Evolutionary conservation across 2,797 vertebrate species (phyloP).

Genomic region (Lepilemur septentrionalis): DNA sequence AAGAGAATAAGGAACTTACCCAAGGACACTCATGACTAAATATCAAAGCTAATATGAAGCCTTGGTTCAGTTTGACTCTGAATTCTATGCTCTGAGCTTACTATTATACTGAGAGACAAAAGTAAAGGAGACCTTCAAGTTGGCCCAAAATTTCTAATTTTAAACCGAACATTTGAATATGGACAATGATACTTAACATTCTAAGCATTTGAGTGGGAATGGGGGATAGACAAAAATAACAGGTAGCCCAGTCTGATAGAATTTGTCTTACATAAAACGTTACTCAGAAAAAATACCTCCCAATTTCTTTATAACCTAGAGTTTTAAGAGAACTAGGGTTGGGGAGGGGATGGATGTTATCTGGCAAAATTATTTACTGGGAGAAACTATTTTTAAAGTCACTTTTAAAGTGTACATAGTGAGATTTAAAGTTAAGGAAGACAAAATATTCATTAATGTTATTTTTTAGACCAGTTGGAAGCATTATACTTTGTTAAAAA

Average conservation of each 20-base stretch:
- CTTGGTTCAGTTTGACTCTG: not conserved
- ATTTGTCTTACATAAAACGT: not conserved
- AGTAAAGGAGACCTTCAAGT: not conserved
- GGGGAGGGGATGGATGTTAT: not conserved
- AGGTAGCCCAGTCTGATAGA: not conserved
- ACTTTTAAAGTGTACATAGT: not conserved
- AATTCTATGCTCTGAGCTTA: not conserved
- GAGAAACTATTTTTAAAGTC: not conserved
- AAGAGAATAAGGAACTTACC: not conserved
- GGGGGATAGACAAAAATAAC: not conserved
- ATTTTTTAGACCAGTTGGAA: not conserved
- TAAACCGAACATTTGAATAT: constrained; percentile 24
- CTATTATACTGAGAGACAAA: not conserved
- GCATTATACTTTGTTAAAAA: constrained; percentile 16
- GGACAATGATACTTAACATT: not conserved
- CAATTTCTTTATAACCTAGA: constrained; percentile 14
- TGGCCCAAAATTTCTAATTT: not conserved
- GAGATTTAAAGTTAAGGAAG: constrained; percentile 25
- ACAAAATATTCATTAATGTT: not conserved
- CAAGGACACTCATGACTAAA: not conserved
- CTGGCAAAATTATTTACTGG: not conserved
- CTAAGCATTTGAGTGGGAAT: not conserved
- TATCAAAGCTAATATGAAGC: not conserved
- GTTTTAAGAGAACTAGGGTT: not conserved
- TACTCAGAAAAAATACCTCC: not conserved